These are phyloP conservation scores for Isurus oxyrinchus DNA, from an alignment of 2,113 vertebrate species.

Conservation along the genomic window DNA sequence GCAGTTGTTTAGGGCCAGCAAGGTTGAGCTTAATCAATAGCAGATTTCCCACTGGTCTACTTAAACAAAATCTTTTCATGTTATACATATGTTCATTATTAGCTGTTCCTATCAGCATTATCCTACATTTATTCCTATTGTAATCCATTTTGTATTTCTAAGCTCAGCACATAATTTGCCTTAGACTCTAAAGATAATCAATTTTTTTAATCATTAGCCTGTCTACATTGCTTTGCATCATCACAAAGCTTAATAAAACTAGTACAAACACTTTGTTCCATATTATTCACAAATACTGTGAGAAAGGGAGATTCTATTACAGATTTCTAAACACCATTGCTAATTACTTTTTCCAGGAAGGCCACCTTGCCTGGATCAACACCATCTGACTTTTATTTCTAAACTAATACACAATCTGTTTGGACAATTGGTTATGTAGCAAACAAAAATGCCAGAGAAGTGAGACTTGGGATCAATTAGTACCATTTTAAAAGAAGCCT, in stretches of 20 bases:
- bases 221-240: neutral
- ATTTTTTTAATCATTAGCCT: neutral
- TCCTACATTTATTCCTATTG: neutral
- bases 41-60: neutral
- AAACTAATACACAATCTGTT: neutral
- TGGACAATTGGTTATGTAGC: neutral
- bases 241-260: neutral
- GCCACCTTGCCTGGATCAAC: neutral
- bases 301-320: neutral
- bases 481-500: neutral
- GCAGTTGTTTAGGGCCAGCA: neutral
- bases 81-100: constrained; percentile 22
- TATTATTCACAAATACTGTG: neutral
- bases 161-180: neutral
- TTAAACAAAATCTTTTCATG: constrained; percentile 5
- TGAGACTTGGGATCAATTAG: neutral
- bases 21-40: neutral
- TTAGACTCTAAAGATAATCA: constrained; percentile 3
- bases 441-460: neutral
- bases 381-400: neutral
- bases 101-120: neutral
- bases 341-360: neutral
- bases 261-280: neutral
- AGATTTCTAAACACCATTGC: neutral
- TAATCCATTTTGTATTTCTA: constrained; percentile 6